phyloP scores from a whole-genome alignment of 2,113 vertebrate genomes.

The Brachyhypopomus occidentalis region DNA sequence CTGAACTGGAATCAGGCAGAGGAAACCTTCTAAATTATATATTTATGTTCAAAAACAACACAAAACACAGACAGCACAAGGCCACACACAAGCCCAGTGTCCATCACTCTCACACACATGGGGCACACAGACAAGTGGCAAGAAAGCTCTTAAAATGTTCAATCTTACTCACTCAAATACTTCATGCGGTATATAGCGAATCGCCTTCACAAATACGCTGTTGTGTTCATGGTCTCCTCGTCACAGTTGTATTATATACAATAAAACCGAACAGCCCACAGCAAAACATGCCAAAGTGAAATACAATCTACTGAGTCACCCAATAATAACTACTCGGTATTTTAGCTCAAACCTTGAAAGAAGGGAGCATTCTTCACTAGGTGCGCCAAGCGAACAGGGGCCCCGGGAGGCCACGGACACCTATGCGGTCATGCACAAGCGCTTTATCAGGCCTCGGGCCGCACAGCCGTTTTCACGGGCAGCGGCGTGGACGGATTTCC shows the following conservation, averaged over 20 bases:
- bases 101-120: too few species aligned
- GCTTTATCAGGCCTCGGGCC: background rate
- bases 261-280: constrained; percentile 1
- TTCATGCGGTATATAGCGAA: too few species aligned
- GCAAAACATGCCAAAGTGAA: background rate
- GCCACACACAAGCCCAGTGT: too few species aligned
- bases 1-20: too few species aligned
- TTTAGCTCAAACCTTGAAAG: background rate
- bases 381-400: too few species aligned
- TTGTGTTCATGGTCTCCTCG: too few species aligned
- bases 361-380: background rate
- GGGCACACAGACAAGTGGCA: background rate
- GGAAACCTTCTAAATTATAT: too few species aligned
- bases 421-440: background rate
- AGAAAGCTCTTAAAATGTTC: background rate
- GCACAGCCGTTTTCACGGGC: constrained; percentile 64
- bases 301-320: too few species aligned
- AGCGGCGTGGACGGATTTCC: constrained; percentile 67
- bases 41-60: too few species aligned
- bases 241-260: background rate
- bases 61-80: too few species aligned
- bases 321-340: background rate
- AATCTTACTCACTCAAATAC: too few species aligned
- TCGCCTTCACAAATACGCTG: too few species aligned
- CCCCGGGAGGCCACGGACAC: background rate